phyloP scores from a whole-genome alignment of 2,888 invertebrate species.

The Nephrocerus scutellatus region DNA sequence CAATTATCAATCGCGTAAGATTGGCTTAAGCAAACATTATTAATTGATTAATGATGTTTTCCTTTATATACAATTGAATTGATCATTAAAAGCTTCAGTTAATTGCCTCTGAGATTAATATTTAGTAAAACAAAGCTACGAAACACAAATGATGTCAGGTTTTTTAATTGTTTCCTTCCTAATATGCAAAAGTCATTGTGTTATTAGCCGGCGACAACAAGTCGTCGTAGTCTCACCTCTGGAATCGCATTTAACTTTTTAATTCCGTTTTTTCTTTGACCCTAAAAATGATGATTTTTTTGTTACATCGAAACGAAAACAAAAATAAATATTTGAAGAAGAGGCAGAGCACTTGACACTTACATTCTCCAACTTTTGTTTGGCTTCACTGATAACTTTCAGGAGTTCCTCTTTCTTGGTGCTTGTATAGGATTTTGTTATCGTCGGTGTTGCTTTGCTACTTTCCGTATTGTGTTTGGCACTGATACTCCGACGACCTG shows the following conservation, averaged over 20 bases:
- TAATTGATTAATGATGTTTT: no score
- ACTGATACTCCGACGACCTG: constrained; percentile 58
- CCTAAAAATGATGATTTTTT: constrained; percentile 33
- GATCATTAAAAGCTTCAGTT: no score
- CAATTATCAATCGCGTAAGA: no score
- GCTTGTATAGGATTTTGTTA: constrained; percentile 47
- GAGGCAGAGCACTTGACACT: constrained; percentile 42
- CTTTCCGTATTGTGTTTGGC: constrained; percentile 52
- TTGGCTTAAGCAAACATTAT: no score
- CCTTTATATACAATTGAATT: no score
- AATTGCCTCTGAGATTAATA: no score
- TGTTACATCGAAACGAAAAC: constrained; percentile 20
- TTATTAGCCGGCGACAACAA: no score
- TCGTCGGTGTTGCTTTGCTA: constrained; percentile 40
- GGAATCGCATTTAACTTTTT: constrained; percentile 42
- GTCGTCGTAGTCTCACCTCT: constrained; percentile 49
- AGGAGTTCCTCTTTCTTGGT: constrained; percentile 65
- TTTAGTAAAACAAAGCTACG: no score
- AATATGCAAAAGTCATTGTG: no score
- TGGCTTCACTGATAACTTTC: constrained; percentile 75
- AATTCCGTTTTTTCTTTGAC: constrained; percentile 42
- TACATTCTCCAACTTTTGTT: constrained; percentile 79
- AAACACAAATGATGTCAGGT: no score
- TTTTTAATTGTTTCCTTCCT: no score
- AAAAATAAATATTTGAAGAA: constrained; percentile 11